Conservation (phyloP, 2,888 invertebrate species). For the Panopea generosa region DNA sequence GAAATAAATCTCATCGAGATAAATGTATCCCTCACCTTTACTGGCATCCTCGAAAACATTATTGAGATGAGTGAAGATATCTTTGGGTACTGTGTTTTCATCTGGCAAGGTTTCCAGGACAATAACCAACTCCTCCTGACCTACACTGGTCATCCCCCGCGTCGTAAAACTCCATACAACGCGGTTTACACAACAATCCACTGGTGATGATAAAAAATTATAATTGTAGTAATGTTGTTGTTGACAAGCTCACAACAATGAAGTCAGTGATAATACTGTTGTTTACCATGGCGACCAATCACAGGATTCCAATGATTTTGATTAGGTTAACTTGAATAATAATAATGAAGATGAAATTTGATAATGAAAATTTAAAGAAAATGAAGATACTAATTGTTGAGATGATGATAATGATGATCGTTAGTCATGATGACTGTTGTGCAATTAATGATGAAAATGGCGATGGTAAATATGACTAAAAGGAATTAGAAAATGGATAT, state of each 20-base stretch:
- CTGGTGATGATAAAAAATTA: slow-evolving; percentile 87
- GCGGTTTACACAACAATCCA: slow-evolving; percentile 88
- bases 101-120: slow-evolving; percentile 88
- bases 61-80: slow-evolving; percentile 91
- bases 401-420: background rate
- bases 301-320: no score
- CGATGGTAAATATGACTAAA: no score
- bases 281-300: no score
- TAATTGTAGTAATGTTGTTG: no score
- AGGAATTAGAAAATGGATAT: no score
- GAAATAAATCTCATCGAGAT: no score
- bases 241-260: no score
- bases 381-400: background rate
- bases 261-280: no score
- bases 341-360: no score
- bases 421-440: no score
- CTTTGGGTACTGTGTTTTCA: slow-evolving; percentile 87
- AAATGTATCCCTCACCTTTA: slow-evolving; percentile 81
- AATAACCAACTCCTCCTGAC: slow-evolving; percentile 93
- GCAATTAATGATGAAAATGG: no score
- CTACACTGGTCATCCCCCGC: slow-evolving; percentile 91
- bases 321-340: no score
- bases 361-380: slow-evolving; percentile 48
- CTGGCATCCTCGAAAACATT: slow-evolving; percentile 88
- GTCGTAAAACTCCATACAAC: slow-evolving; percentile 91